Base-by-base conservation (phyloP, 2,888 invertebrate species). In the Tanytarsus gracilentus region DNA sequence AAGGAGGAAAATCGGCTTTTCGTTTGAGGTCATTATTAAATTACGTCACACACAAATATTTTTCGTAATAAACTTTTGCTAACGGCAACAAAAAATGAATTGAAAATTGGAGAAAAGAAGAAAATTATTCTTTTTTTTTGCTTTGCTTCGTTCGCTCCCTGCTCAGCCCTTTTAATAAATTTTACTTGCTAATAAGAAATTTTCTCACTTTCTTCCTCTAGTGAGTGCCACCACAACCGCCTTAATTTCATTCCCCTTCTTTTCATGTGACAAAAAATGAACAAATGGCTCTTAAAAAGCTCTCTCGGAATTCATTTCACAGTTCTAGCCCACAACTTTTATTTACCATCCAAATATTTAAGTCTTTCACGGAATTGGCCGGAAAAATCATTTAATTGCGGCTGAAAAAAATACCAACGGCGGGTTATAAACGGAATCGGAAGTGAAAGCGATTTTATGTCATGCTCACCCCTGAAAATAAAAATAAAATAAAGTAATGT, bases 381-480 rank as follows among this genome's bases (percentile, higher is more conserved):
- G 21, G 40, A 23, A 44, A 44, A 44, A 44, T 23, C 23, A 23
- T 44, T 44, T 44, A 44, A 44, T 44, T 44, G 44, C 44, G 44
- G 44, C 23, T 44, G 23, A 44, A 44, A 44, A 21, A 44, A 16
- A 44, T 11, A 33, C n/a, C n/a, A n/a, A 16, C 44, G 11, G 23
- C 36, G n/a, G 23, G 44, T 44, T 23, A 44, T 44, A 44, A 44
- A 44, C 44, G 44, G 40, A 44, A 16, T 44, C 40, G 40, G 44
- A 44, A 44, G 44, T 44, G 23, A 44, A 44, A 44, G 44, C 44
- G 9, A 23, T 9, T 44, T 23, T 16, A 23, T 44, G 44, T 44
- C 44, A 44, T 44, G 44, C 44, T 44, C 23, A 44, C 44, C 21
- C 44, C 44, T 9, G 44, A 44, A 44, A 11, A 39, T 18, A 40